Evolutionary conservation across 2,797 vertebrate genomes (phyloP).

Genomic region (Ciconia nigra): DNA sequence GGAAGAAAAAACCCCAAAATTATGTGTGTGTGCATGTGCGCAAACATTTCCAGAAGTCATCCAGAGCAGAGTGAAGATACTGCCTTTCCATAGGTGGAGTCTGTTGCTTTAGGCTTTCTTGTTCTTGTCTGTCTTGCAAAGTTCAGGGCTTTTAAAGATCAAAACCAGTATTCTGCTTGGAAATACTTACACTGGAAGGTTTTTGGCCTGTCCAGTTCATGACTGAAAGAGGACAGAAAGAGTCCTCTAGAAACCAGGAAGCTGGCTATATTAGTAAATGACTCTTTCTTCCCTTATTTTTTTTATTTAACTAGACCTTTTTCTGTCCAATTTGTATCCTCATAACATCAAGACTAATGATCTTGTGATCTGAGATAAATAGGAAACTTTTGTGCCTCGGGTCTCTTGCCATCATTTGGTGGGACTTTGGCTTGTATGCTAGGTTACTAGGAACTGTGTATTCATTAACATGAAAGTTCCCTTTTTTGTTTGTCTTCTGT

Average conservation of each 20-base stretch:
- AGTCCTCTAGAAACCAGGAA: not conserved
- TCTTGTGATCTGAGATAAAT: not conserved
- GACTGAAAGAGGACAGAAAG: too few species aligned
- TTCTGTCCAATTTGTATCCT: not conserved
- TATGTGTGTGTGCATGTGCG: accelerated
- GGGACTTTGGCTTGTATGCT: not conserved
- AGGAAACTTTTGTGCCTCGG: not conserved
- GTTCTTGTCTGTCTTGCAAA: not conserved
- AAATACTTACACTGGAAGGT: not conserved
- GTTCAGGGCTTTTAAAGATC: not conserved
- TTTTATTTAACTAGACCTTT: not conserved
- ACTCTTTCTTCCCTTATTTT: not conserved
- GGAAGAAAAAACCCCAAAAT: not conserved
- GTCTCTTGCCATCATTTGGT: not conserved
- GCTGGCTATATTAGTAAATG: not conserved
- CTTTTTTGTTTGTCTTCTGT: not conserved
- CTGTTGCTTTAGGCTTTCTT: not conserved
- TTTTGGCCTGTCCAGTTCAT: not conserved
- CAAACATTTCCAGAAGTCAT: not conserved
- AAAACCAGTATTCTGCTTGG: not conserved
- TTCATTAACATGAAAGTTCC: not conserved
- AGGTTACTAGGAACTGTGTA: not conserved
- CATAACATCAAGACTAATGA: not conserved
- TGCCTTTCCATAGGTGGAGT: not conserved
- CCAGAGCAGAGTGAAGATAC: not conserved